These are phyloP conservation scores for Pseudolaguvia tuberculata DNA, from an alignment of 2,113 vertebrate species.

Conservation along the genomic window DNA sequence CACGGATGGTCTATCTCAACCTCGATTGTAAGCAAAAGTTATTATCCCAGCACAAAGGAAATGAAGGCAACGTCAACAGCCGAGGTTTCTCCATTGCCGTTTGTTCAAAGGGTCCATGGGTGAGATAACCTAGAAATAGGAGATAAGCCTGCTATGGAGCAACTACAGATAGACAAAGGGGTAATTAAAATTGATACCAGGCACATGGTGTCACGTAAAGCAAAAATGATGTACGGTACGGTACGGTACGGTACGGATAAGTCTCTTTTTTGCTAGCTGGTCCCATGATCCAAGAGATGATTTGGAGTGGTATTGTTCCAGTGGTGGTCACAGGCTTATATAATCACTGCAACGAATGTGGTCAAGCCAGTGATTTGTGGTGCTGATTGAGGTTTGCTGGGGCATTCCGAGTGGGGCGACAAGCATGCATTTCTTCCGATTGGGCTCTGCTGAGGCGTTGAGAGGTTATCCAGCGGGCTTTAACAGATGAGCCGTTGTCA, in stretches of 20 bases:
- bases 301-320: conserved; percentile 26
- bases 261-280: neutral
- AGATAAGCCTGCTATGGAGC: neutral
- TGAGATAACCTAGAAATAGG: conserved; percentile 4
- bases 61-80: conserved; percentile 34
- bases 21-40: conserved; percentile 42
- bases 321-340: conserved; percentile 19
- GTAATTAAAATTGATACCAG: neutral
- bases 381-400: conserved; percentile 42
- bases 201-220: neutral
- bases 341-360: conserved; percentile 42
- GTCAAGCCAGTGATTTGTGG: conserved; percentile 32
- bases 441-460: conserved; percentile 54
- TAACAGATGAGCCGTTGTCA: conserved; percentile 59
- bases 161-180: conserved; percentile 1
- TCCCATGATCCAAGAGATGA: conserved; percentile 23
- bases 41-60: conserved; percentile 37
- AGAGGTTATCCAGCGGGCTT: conserved; percentile 47
- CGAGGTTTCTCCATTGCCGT: conserved; percentile 6
- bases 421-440: conserved; percentile 50
- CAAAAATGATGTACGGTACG: too few species aligned
- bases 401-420: conserved; percentile 44
- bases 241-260: too few species aligned
- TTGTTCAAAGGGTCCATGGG: conserved; percentile 10
- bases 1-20: conserved; percentile 21